A percentile compares a stretch with the other conserved stretches of the same genome.
These are phyloP conservation scores for Gracilinanus agilis DNA, from an alignment of 2,113 vertebrate species.

Conservation along the genomic window DNA sequence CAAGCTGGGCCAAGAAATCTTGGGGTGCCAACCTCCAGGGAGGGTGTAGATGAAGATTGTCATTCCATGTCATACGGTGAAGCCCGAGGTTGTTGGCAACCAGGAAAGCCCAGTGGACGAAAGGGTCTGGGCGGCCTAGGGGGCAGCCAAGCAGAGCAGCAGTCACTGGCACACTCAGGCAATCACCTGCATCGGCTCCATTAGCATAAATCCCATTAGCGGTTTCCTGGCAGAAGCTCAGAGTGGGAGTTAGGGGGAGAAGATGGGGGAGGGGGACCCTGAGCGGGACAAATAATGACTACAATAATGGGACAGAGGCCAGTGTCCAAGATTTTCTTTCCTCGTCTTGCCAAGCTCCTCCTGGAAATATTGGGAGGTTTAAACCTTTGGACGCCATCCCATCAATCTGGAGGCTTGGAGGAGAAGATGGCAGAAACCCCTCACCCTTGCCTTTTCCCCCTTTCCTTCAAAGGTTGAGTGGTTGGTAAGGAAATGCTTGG, in stretches of 20 bases:
- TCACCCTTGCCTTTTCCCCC: not conserved
- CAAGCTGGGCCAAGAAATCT: not conserved
- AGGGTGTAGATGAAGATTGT: not conserved
- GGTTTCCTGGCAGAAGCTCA: fast-evolving
- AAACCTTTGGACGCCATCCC: not conserved
- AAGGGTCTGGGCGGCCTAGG: not conserved
- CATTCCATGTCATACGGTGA: not conserved
- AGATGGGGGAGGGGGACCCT: too few relatives aligned
- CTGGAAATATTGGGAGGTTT: not conserved
- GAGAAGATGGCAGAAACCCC: not conserved
- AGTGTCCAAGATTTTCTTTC: not conserved
- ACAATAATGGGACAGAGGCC: not conserved
- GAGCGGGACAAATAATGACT: not conserved
- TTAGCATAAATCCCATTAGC: slow-evolving; percentile 42
- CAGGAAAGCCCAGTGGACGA: not conserved
- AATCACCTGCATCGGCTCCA: not conserved
- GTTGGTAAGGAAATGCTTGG: not conserved
- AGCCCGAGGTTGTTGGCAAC: not conserved
- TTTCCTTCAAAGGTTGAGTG: not conserved
- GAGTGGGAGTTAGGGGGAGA: not conserved
- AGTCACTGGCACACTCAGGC: not conserved
- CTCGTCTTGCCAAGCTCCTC: not conserved
- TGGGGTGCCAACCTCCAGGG: not conserved
- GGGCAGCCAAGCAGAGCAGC: not conserved
- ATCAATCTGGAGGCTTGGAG: slow-evolving; percentile 6